These are phyloP conservation scores for Zaprionus lachaisei DNA, from an alignment of 1,140 invertebrate species.

Conservation along the genomic window DNA sequence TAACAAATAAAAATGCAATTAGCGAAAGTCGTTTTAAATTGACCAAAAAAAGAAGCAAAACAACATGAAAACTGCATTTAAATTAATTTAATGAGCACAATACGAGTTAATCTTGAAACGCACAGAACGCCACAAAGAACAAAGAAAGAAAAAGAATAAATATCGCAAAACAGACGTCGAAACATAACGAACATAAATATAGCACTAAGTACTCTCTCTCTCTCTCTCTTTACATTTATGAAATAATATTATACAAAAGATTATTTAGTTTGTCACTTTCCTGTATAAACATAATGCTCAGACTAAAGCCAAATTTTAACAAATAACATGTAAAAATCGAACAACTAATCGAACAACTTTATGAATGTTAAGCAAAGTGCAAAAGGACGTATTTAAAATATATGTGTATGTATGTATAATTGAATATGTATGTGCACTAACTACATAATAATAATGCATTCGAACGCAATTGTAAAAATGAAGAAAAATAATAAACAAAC, in stretches of 20 bases:
- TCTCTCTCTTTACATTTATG: slow-evolving; percentile 16
- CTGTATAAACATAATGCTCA: slow-evolving; percentile 78
- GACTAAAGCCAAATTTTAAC: slow-evolving; percentile 78
- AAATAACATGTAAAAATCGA: slow-evolving; percentile 70
- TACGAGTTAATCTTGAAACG: slow-evolving; percentile 24
- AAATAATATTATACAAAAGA: slow-evolving; percentile 30
- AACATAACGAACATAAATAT: slow-evolving; percentile 50
- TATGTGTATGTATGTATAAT: slow-evolving; percentile 24
- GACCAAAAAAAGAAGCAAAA: slow-evolving; percentile 50
- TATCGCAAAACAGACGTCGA: slow-evolving; percentile 14
- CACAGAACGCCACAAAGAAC: slow-evolving; percentile 28
- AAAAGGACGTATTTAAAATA: slow-evolving; percentile 13
- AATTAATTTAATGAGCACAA: slow-evolving; percentile 63
- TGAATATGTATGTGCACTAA: slow-evolving; percentile 41
- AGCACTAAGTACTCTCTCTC: slow-evolving; percentile 47
- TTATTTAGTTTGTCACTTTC: slow-evolving; percentile 65
- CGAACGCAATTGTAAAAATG: slow-evolving; percentile 68
- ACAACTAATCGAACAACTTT: slow-evolving; percentile 33
- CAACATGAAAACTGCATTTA: slow-evolving; percentile 61
- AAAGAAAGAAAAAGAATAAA: neutral
- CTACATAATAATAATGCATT: slow-evolving; percentile 31
- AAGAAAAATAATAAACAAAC: slow-evolving; percentile 50
- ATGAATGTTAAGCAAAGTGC: slow-evolving; percentile 53
- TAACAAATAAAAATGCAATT: slow-evolving; percentile 17
- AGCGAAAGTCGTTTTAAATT: slow-evolving; percentile 45